phyloP scores from a whole-genome alignment of 2,113 vertebrate species.

The Alosa alosa region DNA sequence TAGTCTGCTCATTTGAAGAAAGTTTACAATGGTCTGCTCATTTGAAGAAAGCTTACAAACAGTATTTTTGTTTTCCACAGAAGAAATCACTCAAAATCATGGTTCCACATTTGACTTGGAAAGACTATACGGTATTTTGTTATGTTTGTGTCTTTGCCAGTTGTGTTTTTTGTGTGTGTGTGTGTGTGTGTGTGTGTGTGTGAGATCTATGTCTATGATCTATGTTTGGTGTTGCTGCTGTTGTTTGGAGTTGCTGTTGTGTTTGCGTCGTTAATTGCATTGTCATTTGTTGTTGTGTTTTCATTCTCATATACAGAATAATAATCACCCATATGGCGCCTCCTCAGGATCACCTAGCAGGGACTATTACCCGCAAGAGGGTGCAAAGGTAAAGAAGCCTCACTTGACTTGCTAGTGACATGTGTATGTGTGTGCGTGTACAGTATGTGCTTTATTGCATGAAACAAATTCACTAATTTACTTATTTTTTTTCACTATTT shows the following conservation, averaged over 20 bases:
- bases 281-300: neutral
- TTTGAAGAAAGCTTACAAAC: no score
- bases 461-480: no score
- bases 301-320: neutral
- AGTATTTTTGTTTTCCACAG: conserved; percentile 27
- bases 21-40: neutral
- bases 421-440: no score
- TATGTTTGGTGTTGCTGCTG: neutral
- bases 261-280: neutral
- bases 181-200: neutral
- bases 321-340: neutral
- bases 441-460: neutral
- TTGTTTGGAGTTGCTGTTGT: no score
- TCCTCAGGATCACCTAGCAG: neutral
- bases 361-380: neutral
- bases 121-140: conserved; percentile 18
- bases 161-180: neutral
- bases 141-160: neutral
- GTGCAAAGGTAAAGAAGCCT: neutral
- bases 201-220: neutral
- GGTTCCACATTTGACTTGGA: conserved; percentile 24
- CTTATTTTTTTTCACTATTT: no score
- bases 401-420: no score
- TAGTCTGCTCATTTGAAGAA: neutral
- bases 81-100: conserved; percentile 32